These are phyloP conservation scores for Micropoecilia bifurca DNA, from an alignment of 2,797 vertebrate genomes.

Conservation along the genomic window DNA sequence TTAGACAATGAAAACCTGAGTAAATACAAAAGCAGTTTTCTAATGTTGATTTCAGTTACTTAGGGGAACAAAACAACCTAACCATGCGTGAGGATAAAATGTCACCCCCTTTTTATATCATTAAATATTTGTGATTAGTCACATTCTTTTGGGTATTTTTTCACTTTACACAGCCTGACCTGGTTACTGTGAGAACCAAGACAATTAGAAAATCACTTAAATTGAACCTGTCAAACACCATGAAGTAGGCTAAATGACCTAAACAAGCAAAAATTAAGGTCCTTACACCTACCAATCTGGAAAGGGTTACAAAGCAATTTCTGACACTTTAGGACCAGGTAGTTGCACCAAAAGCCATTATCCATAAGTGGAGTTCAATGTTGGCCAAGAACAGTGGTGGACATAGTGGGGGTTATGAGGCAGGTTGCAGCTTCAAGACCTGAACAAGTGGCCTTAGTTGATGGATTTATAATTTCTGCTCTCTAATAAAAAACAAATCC, in stretches of 20 bases:
- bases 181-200: background rate
- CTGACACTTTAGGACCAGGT: background rate
- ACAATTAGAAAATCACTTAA: background rate
- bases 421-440: background rate
- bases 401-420: background rate
- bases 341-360: background rate
- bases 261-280: background rate
- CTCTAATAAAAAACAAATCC: background rate
- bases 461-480: background rate
- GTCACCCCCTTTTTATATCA: background rate
- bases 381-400: background rate
- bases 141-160: background rate
- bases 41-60: background rate
- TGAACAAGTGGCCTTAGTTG: background rate
- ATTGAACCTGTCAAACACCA: background rate
- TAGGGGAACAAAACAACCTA: background rate
- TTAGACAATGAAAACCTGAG: background rate
- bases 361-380: background rate
- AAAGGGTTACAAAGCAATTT: too few relatives aligned
- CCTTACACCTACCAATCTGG: background rate
- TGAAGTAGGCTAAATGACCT: background rate
- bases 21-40: background rate
- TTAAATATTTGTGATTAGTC: background rate
- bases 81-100: background rate
- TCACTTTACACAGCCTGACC: background rate